Base-by-base conservation (phyloP, 2,888 invertebrate species). In the Dexiosoma caninum region DNA sequence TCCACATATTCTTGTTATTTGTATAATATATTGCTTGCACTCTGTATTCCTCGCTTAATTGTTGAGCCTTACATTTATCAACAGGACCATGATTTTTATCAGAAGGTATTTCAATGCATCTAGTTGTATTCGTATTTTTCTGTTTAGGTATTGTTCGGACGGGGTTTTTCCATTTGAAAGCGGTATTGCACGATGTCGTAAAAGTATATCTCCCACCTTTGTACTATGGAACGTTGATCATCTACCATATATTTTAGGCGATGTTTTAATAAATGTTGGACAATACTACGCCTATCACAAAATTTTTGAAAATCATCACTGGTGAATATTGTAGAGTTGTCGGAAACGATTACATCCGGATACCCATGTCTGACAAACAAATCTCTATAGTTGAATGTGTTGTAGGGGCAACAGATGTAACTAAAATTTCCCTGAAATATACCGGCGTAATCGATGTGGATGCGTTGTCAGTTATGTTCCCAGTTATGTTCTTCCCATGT, bases 341-440 rank as follows among this genome's bases (percentile, higher is more conserved):
- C 46, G 0, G 46, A 46, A 2, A 46, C 8, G n/a, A 49, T 32
- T 12, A 55, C 32, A 19, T 64, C 14, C 21, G 49, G 37, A 23
- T 2, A 64, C 10, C 64, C 64, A 10, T 49, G 49, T 21, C 78
- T 71, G 0, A 75, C 53, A 30, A 69, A 74, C 8, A 83, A 55
- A 9, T 71, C 72, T 79, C 77, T 2, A 83, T 77, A 7, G 70
- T 79, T 59, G 37, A 55, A 3, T 12, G 14, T 32, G 81, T 79
- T 37, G 76, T 66, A 12, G 81, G 82, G 14, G 77, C 49, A 16
- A 32, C n/a, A 16, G 69, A 46, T 30, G 37, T 49, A 12, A 78
- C n/a, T 8, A 30, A 59, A 10, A 75, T 42, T 40, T 81, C 53
- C 53, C 9, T 53, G 53, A 32, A 6, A 53, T 6, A 32, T 30